Evolutionary conservation across 2,888 invertebrate species (phyloP), one percentile per base, ranked within the genome.

Genomic region (Melanostoma scalare): DNA sequence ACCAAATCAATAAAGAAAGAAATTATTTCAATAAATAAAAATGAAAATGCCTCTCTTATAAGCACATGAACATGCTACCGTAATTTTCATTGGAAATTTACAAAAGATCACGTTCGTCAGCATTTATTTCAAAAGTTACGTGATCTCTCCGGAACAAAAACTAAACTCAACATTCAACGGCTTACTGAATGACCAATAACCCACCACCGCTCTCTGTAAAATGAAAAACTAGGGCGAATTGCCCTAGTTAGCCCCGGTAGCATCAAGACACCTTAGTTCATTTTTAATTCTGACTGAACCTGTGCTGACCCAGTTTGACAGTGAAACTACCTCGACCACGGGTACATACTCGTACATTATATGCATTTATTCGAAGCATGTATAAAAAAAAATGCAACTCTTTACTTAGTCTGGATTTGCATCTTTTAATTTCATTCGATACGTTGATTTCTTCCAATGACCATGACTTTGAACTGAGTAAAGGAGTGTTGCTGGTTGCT

Each of bases 391-490:
- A 71, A n/a, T 58, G 69, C 80, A 74, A 65, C 40, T 48, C 20
- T 20, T 46, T 33, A 20, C 31, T 52, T 46, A 35, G 52, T 30
- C 33, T 35, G 8, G 38, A 53, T 50, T 67, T 53, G 81, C 60
- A 76, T 71, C 61, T 60, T 71, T 77, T 40, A 3, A 20, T 50
- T 52, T 69, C 38, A 6, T 48, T 6, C 48, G 42, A 74, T 68
- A 42, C 40, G 61, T 79, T 63, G 30, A 55, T 71, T 75, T 72
- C 67, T 68, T 67, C 20, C 61, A 63, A 10, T 73, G 74, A 55
- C 82, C 82, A 42, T 84, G 82, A 84, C 82, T 84, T 84, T 78
- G 74, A 84, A 74, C 72, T 55, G 55, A 6, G 53, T 30, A 44
- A 3, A 42, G 52, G 38, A 31, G 31, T 35, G 48, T 20, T 20